A percentile compares a stretch with the other conserved stretches of the same genome.
These are phyloP conservation scores for Diorhabda elongata DNA, from an alignment of 1,140 invertebrate species.

Conservation along the genomic window DNA sequence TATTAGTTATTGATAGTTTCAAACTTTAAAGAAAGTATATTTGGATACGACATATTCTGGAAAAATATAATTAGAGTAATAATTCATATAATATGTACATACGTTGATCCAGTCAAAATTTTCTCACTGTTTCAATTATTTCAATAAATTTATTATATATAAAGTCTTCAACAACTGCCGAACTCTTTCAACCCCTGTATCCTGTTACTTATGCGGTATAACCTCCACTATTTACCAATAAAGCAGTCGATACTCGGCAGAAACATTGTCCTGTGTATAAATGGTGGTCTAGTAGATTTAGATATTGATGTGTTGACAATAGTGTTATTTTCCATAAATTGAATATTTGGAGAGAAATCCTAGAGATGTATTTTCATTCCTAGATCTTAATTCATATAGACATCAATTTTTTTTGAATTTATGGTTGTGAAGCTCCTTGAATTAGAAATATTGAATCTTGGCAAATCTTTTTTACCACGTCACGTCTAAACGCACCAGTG, in stretches of 20 bases:
- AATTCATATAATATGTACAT: not conserved
- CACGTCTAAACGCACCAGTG: no score
- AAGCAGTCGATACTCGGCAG: not conserved
- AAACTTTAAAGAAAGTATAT: not conserved
- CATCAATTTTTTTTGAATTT: no score
- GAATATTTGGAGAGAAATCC: not conserved
- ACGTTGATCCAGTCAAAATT: not conserved
- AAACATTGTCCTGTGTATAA: not conserved
- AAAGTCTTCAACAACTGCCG: not conserved
- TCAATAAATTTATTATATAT: not conserved
- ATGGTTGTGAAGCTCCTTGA: no score
- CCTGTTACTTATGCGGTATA: not conserved
- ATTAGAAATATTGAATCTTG: no score
- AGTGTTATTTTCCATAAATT: not conserved
- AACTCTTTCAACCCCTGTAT: not conserved
- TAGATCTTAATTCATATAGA: not conserved
- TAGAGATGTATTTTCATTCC: not conserved
- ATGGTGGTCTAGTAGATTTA: not conserved
- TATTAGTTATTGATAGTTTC: not conserved
- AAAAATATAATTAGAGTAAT: not conserved
- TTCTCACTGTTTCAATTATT: not conserved
- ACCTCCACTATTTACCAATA: not conserved
- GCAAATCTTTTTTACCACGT: no score
- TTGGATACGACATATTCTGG: not conserved
- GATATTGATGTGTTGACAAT: not conserved